Conservation (phyloP, 2,888 invertebrate species). For the Cephus pygmeus region DNA sequence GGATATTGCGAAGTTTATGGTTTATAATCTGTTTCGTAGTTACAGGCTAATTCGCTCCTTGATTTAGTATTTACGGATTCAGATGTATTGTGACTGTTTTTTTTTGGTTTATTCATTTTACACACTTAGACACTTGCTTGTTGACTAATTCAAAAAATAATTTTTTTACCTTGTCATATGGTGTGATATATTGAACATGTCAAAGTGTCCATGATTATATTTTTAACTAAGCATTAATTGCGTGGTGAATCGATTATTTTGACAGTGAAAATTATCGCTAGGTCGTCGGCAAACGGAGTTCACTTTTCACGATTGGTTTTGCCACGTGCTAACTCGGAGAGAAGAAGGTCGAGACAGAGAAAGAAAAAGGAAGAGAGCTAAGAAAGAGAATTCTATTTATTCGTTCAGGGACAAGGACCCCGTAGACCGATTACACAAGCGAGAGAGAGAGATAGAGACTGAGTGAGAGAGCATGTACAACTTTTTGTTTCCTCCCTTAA, state of each 20-base stretch:
- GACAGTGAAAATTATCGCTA: not conserved
- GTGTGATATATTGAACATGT: not conserved
- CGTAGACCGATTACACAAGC: too few species aligned
- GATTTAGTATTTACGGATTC: not conserved
- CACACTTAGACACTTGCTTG: not conserved
- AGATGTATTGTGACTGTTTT: not conserved
- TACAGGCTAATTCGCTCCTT: not conserved
- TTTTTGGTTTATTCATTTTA: not conserved
- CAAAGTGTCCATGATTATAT: not conserved
- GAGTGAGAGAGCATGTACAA: not conserved
- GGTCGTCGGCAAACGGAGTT: not conserved
- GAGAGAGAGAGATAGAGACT: constrained; percentile 1
- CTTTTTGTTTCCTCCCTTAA: not conserved
- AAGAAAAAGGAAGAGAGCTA: constrained; percentile 19
- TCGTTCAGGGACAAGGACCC: too few species aligned
- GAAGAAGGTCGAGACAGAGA: constrained; percentile 13
- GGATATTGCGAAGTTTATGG: too few species aligned
- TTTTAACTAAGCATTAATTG: not conserved
- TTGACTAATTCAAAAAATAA: not conserved
- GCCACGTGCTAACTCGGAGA: not conserved
- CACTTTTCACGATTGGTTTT: not conserved
- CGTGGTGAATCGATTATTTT: not conserved
- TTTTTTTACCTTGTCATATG: not conserved
- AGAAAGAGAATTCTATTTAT: too few species aligned
- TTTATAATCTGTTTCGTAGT: not conserved